phyloP scores from a whole-genome alignment of 2,113 vertebrate genomes.

The Amazona guildingii region DNA sequence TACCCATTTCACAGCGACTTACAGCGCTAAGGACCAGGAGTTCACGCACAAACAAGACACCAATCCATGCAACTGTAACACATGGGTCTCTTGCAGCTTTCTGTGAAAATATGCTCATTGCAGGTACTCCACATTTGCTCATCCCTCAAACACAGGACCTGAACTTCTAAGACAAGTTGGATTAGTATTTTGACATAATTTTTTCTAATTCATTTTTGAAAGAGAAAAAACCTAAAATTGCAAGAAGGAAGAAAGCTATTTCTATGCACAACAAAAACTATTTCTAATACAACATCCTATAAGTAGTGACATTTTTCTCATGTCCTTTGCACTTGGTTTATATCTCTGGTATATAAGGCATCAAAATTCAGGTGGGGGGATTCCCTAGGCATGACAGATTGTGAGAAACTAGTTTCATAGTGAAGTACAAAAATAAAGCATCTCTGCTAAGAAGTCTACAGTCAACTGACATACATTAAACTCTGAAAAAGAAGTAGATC shows the following conservation, averaged over 20 bases:
- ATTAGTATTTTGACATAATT: neutral
- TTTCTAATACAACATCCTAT: neutral
- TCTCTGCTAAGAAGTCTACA: neutral
- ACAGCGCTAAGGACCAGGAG: neutral
- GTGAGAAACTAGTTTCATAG: neutral
- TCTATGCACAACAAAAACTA: fast-evolving
- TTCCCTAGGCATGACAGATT: neutral
- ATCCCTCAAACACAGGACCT: neutral
- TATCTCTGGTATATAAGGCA: neutral
- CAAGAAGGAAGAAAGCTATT: neutral
- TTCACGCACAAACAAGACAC: neutral
- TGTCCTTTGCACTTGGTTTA: neutral
- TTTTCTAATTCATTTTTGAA: neutral
- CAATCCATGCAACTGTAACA: neutral
- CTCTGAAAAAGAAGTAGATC: neutral
- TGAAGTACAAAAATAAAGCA: neutral
- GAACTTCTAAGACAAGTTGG: neutral
- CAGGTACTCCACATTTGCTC: neutral
- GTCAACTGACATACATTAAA: neutral
- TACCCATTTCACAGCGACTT: neutral
- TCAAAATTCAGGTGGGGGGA: neutral
- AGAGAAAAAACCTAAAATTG: neutral
- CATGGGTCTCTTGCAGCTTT: neutral
- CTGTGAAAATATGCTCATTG: neutral
- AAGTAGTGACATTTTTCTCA: neutral